phyloP scores from a whole-genome alignment of 2,113 vertebrate genomes.

The Cyprinodon variegatus region DNA sequence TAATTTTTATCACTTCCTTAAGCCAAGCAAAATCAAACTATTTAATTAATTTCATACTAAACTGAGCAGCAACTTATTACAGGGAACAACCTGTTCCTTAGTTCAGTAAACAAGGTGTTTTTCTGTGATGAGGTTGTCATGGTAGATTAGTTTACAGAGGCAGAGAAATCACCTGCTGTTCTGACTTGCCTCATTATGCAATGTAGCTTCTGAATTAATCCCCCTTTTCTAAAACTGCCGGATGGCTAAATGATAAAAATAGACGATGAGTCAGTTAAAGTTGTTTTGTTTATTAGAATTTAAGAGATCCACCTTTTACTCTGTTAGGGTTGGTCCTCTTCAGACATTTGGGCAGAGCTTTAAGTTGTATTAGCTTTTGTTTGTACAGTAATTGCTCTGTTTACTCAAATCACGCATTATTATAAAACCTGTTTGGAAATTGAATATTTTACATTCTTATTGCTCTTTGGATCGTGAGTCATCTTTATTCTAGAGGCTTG shows the following conservation, averaged over 20 bases:
- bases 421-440: slow-evolving; percentile 15
- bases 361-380: slow-evolving; percentile 13
- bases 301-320: slow-evolving; percentile 22
- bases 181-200: slow-evolving; percentile 60
- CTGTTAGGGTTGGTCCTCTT: slow-evolving; percentile 12
- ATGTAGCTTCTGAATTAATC: slow-evolving; percentile 17
- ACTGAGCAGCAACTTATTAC: not conserved
- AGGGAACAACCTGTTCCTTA: slow-evolving; percentile 32
- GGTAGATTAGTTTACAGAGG: slow-evolving; percentile 50
- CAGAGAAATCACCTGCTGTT: slow-evolving; percentile 49
- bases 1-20: slow-evolving; percentile 5
- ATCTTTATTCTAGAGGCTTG: slow-evolving; percentile 9
- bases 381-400: slow-evolving; percentile 14
- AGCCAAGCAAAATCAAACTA: not conserved
- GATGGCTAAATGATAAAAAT: slow-evolving; percentile 4
- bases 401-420: slow-evolving; percentile 21
- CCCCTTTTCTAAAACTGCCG: not conserved
- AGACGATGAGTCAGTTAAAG: slow-evolving; percentile 19
- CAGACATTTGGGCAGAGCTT: not conserved
- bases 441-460: slow-evolving; percentile 3
- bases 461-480: not conserved
- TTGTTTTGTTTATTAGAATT: slow-evolving; percentile 18
- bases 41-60: slow-evolving; percentile 19
- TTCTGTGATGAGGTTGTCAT: slow-evolving; percentile 42
- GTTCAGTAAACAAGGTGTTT: slow-evolving; percentile 37